These are phyloP conservation scores for Hylomyscus alleni DNA, from an alignment of 2,797 vertebrate genomes.

Conservation along the genomic window DNA sequence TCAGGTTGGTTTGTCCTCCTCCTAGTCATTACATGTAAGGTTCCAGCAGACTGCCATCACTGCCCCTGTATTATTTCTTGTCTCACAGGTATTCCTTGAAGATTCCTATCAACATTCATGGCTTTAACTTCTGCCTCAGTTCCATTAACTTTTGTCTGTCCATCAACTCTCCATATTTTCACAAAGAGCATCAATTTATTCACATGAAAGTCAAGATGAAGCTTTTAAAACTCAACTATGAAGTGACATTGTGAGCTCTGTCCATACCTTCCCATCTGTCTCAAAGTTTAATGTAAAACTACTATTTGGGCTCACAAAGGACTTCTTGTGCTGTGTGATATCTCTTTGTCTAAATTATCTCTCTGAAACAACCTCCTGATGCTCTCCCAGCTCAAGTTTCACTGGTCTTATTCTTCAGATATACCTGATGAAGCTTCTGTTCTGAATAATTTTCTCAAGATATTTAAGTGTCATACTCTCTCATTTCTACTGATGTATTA, in stretches of 20 bases:
- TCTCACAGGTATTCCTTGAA: not conserved
- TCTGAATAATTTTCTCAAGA: not conserved
- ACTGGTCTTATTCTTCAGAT: not conserved
- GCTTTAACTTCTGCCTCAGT: not conserved
- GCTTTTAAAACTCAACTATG: not conserved
- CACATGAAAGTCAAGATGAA: not conserved
- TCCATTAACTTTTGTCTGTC: not conserved
- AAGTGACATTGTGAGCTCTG: not conserved
- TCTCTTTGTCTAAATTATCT: not conserved
- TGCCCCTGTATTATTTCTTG: not conserved
- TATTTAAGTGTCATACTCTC: not conserved
- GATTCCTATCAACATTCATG: not conserved
- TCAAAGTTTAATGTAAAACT: not conserved
- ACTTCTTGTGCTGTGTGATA: not conserved
- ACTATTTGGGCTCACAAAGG: not conserved
- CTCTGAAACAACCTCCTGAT: not conserved
- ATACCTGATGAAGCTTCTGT: not conserved
- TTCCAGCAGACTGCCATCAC: not conserved
- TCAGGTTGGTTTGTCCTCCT: not conserved
- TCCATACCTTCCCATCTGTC: not conserved
- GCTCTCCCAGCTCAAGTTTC: not conserved
- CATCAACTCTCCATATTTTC: not conserved
- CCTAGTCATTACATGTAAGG: not conserved
- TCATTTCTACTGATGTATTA: not conserved
- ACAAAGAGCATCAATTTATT: not conserved